These are phyloP conservation scores for Ectropis crepuscularia DNA, from an alignment of 2,888 invertebrate genomes.

Conservation along the genomic window DNA sequence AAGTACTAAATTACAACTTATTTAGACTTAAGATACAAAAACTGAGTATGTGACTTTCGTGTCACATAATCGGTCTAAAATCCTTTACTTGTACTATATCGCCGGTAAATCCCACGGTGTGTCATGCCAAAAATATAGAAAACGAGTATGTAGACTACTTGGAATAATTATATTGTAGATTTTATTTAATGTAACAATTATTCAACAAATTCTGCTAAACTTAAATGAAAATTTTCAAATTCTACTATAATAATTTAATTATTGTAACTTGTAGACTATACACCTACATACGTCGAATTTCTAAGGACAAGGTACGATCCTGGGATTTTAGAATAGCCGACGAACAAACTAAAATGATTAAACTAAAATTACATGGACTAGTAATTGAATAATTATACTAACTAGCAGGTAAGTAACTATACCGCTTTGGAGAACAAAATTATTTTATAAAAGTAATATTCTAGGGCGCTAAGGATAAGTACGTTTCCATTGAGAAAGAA, in stretches of 20 bases:
- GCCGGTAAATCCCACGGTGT: slow-evolving; percentile 55
- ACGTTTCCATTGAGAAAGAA: slow-evolving; percentile 63
- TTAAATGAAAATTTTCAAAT: too few relatives aligned
- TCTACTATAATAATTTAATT: too few relatives aligned
- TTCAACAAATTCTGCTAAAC: too few relatives aligned
- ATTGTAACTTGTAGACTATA: not conserved
- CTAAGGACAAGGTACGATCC: slow-evolving; percentile 1
- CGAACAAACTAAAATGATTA: slow-evolving; percentile 74
- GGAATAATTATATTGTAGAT: too few relatives aligned
- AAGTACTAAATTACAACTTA: slow-evolving; percentile 55
- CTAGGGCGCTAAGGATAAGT: slow-evolving; percentile 60
- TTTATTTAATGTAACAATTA: too few relatives aligned
- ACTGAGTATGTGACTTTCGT: slow-evolving; percentile 50
- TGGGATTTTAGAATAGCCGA: slow-evolving; percentile 55
- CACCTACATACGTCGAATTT: not conserved
- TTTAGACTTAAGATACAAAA: slow-evolving; percentile 61
- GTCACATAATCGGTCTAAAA: slow-evolving; percentile 68
- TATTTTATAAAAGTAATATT: slow-evolving; percentile 54
- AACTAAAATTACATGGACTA: slow-evolving; percentile 83
- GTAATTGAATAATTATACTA: slow-evolving; percentile 81
- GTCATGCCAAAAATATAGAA: slow-evolving; percentile 15
- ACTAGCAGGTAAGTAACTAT: slow-evolving; percentile 81
- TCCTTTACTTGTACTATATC: slow-evolving; percentile 79
- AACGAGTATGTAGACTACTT: not conserved
- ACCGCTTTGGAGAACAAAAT: slow-evolving; percentile 81